Percentiles rank a stretch among this genome's conserved stretches.
Conservation (phyloP, 1,140 invertebrate species). For the Drosophila melanica region DNA sequence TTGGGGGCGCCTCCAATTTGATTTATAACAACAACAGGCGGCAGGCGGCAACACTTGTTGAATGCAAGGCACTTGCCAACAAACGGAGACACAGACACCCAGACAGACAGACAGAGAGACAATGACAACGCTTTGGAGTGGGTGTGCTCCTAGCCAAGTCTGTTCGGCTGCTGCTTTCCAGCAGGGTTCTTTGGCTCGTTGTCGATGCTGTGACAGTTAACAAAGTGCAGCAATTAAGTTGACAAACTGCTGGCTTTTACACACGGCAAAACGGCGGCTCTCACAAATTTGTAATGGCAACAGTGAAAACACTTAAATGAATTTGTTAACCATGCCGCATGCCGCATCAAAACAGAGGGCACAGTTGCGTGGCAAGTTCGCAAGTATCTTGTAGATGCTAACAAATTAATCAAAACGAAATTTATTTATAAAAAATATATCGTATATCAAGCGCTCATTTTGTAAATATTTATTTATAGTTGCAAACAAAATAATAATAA, state of each 20-base stretch:
- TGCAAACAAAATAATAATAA: too few relatives aligned
- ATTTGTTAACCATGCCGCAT: conserved; percentile 60
- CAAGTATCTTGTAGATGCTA: conserved; percentile 58
- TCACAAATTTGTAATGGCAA: conserved; percentile 51
- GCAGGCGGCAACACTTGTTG: conserved; percentile 22
- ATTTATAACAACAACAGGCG: conserved; percentile 35
- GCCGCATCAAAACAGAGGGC: conserved; percentile 6
- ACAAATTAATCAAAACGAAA: conserved; percentile 47
- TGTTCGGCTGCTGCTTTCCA: neutral
- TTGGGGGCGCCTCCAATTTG: conserved; percentile 39
- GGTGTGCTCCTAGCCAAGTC: conserved; percentile 24
- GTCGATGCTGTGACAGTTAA: conserved; percentile 67
- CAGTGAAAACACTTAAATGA: conserved; percentile 65
- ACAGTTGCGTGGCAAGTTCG: conserved; percentile 29
- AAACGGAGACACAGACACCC: neutral
- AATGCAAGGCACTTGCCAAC: neutral
- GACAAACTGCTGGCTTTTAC: conserved; percentile 72
- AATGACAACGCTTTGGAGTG: conserved; percentile 36
- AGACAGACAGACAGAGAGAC: too few relatives aligned
- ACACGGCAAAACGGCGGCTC: conserved; percentile 41
- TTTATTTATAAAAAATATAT: conserved; percentile 4
- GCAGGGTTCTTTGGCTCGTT: conserved; percentile 4
- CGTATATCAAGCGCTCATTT: neutral
- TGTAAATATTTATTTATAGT: too few relatives aligned
- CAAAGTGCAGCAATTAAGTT: conserved; percentile 80